A percentile compares a stretch with the other conserved stretches of the same genome.
Evolutionary conservation across 2,888 invertebrate genomes (phyloP).

Genomic region (Oeneis ivallda): DNA sequence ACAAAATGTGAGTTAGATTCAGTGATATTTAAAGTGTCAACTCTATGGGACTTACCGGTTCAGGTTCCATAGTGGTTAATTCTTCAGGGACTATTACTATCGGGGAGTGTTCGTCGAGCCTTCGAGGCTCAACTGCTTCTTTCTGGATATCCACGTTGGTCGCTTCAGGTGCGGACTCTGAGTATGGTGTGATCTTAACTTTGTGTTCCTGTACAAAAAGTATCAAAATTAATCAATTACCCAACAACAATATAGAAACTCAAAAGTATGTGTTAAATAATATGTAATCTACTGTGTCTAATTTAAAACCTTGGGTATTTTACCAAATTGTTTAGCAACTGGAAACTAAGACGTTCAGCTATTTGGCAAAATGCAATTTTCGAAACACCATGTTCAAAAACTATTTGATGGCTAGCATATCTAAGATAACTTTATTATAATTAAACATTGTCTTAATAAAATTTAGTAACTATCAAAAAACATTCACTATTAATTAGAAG

Average conservation of each 20-base stretch:
- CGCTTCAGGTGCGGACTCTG: conserved; percentile 64
- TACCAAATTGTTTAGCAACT: conserved; percentile 21
- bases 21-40: conserved; percentile 28
- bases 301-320: conserved; percentile 26
- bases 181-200: conserved; percentile 69
- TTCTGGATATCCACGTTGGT: conserved; percentile 56
- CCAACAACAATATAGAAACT: background rate
- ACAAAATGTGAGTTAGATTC: conserved; percentile 44
- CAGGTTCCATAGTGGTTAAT: conserved; percentile 61
- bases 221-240: background rate
- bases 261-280: conserved; percentile 5
- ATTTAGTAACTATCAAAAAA: conserved; percentile 14
- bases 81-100: conserved; percentile 55
- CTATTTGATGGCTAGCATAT: too few species aligned
- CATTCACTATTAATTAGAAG: conserved; percentile 3
- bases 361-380: conserved; percentile 20
- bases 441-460: background rate
- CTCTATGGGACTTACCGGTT: conserved; percentile 58
- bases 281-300: conserved; percentile 33
- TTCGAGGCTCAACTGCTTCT: conserved; percentile 51
- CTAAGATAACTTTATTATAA: background rate
- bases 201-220: conserved; percentile 56
- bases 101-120: conserved; percentile 49
- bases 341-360: conserved; percentile 25
- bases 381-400: background rate